Conservation (phyloP, 2,797 vertebrate genomes). For the Betta splendens region DNA sequence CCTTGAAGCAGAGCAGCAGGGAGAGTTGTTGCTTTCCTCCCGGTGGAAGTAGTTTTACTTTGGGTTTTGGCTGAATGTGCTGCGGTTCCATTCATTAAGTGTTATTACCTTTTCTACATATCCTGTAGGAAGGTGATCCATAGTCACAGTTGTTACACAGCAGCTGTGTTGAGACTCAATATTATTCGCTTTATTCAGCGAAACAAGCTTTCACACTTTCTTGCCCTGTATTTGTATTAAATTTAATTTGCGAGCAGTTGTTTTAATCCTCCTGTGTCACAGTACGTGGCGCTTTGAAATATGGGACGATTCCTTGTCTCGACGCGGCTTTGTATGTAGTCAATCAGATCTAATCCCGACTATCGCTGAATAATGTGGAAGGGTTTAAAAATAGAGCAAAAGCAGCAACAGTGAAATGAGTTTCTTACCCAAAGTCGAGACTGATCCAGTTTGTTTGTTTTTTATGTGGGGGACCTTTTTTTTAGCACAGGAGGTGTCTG, state of each 20-base stretch:
- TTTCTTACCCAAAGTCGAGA: slow-evolving; percentile 4
- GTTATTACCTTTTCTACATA: background rate
- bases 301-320: slow-evolving; percentile 37
- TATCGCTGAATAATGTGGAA: slow-evolving; percentile 10
- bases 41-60: slow-evolving; percentile 34
- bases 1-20: slow-evolving; percentile 39
- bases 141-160: background rate
- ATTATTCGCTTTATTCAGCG: slow-evolving; percentile 13
- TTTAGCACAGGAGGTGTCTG: background rate
- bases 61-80: slow-evolving; percentile 7
- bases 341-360: slow-evolving; percentile 35
- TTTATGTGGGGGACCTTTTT: no score
- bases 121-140: background rate
- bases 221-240: slow-evolving; percentile 23
- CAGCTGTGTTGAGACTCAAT: slow-evolving; percentile 7
- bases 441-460: slow-evolving; percentile 7
- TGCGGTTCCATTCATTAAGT: slow-evolving; percentile 7
- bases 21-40: slow-evolving; percentile 32
- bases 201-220: slow-evolving; percentile 27
- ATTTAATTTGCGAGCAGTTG: slow-evolving; percentile 27
- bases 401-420: slow-evolving; percentile 24
- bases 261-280: slow-evolving; percentile 36
- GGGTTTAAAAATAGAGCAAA: slow-evolving; percentile 21
- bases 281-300: slow-evolving; percentile 37
- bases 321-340: slow-evolving; percentile 36